These are phyloP conservation scores for Pardosa pseudoannulata DNA, from an alignment of 2,888 invertebrate genomes.

Conservation along the genomic window DNA sequence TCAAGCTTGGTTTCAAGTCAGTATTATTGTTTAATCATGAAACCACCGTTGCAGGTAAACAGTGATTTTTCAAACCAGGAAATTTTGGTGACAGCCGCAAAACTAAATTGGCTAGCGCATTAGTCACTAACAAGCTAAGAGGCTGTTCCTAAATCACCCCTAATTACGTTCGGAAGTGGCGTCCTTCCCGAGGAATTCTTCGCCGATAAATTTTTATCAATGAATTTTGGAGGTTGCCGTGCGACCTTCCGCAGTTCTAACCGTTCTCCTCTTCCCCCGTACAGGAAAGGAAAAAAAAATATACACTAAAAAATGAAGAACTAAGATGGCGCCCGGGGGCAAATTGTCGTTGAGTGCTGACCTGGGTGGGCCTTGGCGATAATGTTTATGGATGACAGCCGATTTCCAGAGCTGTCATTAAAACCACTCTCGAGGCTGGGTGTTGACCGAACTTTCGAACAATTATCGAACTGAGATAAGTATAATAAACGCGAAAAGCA, in stretches of 20 bases:
- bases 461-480: background rate
- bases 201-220: slow-evolving; percentile 9
- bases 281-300: background rate
- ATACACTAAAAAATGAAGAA: too few species aligned
- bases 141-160: background rate
- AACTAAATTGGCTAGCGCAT: too few species aligned
- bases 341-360: background rate
- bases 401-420: slow-evolving; percentile 7
- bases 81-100: too few species aligned
- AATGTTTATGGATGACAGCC: slow-evolving; percentile 15
- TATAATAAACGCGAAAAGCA: slow-evolving; percentile 8
- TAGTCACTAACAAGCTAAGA: too few species aligned
- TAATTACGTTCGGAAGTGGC: slow-evolving; percentile 7
- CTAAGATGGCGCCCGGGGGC: background rate
- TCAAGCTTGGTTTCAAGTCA: too few species aligned
- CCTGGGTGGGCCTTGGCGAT: slow-evolving; percentile 1
- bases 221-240: background rate
- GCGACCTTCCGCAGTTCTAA: background rate
- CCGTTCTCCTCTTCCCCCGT: too few species aligned
- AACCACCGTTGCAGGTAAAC: too few species aligned
- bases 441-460: slow-evolving; percentile 10
- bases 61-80: too few species aligned
- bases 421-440: slow-evolving; percentile 2
- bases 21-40: too few species aligned
- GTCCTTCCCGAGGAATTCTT: background rate